These are phyloP conservation scores for Streptopelia turtur DNA, from an alignment of 2,797 vertebrate species.

Conservation along the genomic window DNA sequence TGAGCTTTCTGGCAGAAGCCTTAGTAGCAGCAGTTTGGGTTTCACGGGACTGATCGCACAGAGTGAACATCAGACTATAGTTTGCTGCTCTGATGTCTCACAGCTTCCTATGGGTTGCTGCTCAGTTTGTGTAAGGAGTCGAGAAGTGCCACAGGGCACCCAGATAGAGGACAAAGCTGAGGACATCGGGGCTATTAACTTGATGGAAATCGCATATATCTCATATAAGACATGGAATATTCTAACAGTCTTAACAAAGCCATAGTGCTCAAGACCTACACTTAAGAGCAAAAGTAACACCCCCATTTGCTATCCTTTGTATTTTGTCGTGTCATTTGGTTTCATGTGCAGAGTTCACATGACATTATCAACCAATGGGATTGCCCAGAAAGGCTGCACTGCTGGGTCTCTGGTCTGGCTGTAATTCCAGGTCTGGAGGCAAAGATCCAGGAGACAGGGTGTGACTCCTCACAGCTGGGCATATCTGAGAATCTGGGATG, in stretches of 20 bases:
- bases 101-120: background rate
- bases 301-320: fast-evolving
- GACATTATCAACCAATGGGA: background rate
- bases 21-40: background rate
- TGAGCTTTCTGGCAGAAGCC: background rate
- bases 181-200: background rate
- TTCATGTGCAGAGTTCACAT: background rate
- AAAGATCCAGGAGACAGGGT: background rate
- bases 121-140: background rate
- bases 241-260: background rate
- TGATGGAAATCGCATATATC: background rate
- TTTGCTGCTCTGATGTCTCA: background rate
- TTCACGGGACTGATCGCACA: background rate
- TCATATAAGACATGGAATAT: background rate
- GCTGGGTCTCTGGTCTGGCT: background rate
- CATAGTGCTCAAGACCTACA: background rate
- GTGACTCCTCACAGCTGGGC: background rate
- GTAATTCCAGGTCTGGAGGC: background rate
- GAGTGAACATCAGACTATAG: background rate
- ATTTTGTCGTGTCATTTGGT: background rate
- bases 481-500: background rate
- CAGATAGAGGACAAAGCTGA: background rate
- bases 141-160: background rate
- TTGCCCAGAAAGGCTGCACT: background rate
- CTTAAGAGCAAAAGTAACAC: background rate